These are phyloP conservation scores for Oligia strigilis DNA, from an alignment of 2,888 invertebrate genomes.

Conservation along the genomic window DNA sequence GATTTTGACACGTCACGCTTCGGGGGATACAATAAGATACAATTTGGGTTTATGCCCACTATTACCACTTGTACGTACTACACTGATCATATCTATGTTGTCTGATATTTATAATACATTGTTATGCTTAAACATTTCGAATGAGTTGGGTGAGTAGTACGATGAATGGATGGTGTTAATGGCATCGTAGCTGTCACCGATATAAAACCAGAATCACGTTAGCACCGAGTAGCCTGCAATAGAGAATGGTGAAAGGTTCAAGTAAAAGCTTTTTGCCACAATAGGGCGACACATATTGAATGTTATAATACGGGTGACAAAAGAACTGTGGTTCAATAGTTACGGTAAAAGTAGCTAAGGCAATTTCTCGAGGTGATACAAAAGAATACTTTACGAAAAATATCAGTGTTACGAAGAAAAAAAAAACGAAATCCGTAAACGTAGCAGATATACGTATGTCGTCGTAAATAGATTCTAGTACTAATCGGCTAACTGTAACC, in stretches of 20 bases:
- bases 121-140: constrained; percentile 16
- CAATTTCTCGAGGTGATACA: neutral
- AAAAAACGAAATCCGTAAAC: neutral
- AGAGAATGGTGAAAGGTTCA: constrained; percentile 6
- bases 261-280: constrained; percentile 34
- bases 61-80: neutral
- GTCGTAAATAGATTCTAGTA: neutral
- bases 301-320: constrained; percentile 5
- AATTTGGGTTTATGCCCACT: constrained; percentile 12
- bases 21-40: neutral
- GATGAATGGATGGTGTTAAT: constrained; percentile 1
- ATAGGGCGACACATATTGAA: constrained; percentile 31
- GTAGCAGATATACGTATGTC: neutral
- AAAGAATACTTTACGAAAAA: constrained; percentile 7
- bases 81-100: constrained; percentile 8
- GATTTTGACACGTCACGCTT: constrained; percentile 7
- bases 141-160: neutral
- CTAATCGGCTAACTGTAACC: constrained; percentile 1
- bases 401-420: neutral
- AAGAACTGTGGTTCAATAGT: constrained; percentile 22
- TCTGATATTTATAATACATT: constrained; percentile 4
- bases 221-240: neutral
- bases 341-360: neutral
- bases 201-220: neutral
- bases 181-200: neutral